These are phyloP conservation scores for Aselliscus stoliczkanus DNA, from an alignment of 2,797 vertebrate species.

Conservation along the genomic window DNA sequence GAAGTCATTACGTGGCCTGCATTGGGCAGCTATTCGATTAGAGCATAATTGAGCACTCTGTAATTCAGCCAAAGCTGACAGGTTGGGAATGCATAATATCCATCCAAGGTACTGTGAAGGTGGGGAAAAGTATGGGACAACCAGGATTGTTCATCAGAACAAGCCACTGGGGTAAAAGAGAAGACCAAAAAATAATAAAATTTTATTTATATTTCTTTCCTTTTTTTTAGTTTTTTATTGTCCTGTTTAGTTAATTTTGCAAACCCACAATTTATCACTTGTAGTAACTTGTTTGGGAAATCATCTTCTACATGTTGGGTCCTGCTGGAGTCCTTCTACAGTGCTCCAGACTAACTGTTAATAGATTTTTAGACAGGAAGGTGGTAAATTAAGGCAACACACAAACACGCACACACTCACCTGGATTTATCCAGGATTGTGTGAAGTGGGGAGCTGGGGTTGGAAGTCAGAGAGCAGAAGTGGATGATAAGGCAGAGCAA, in stretches of 20 bases:
- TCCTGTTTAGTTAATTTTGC: constrained; percentile 23
- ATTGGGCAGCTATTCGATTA: constrained; percentile 90
- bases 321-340: neutral
- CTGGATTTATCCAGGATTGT: neutral
- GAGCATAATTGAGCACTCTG: constrained; percentile 86
- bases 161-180: constrained; percentile 24
- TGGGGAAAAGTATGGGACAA: constrained; percentile 62
- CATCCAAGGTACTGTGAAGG: constrained; percentile 73
- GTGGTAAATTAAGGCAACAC: neutral
- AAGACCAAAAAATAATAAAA: neutral
- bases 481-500: neutral
- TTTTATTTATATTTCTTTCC: neutral
- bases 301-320: neutral
- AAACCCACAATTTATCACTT: neutral
- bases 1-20: constrained; percentile 96
- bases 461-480: neutral
- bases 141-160: constrained; percentile 69
- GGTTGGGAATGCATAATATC: constrained; percentile 82
- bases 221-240: neutral
- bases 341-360: neutral
- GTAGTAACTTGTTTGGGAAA: neutral
- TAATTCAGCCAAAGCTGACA: constrained; percentile 84
- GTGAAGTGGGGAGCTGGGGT: neutral
- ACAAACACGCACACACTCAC: too few relatives aligned
- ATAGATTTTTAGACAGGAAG: neutral